Percentiles rank a stretch among this genome's conserved stretches.
Conservation (phyloP, 2,797 vertebrate species). For the Morelia viridis region DNA sequence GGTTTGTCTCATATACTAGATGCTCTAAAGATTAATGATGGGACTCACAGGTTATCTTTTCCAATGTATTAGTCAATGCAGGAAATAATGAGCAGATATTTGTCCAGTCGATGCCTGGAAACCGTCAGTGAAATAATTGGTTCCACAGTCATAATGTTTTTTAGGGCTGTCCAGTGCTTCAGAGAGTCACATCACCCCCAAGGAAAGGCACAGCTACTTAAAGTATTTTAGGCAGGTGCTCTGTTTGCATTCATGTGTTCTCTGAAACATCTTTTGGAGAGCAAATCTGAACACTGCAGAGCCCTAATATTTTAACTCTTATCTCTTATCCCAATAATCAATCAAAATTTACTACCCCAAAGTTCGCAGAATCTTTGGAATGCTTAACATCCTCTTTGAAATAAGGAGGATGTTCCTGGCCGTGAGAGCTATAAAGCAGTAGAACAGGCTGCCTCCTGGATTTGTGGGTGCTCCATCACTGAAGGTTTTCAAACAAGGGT, state of each 20-base stretch:
- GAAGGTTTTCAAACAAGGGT: neutral
- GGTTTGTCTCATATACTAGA: neutral
- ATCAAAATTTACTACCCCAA: neutral
- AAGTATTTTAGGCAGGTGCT: neutral
- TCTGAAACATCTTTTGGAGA: neutral
- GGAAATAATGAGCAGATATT: neutral
- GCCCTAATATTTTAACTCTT: neutral
- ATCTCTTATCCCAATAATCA: neutral
- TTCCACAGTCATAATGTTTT: neutral
- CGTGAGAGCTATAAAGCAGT: neutral
- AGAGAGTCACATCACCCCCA: neutral
- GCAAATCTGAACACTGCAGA: neutral
- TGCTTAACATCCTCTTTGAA: neutral
- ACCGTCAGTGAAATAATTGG: neutral
- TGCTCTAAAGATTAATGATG: neutral
- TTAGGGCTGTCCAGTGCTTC: neutral
- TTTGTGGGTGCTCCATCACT: neutral
- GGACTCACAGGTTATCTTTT: neutral
- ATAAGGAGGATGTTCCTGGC: neutral
- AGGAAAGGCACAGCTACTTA: neutral
- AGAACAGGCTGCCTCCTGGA: neutral
- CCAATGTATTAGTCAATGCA: neutral
- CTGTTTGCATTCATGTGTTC: neutral
- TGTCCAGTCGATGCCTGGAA: neutral
- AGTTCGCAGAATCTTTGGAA: neutral